Evolutionary conservation across 2,113 vertebrate genomes (phyloP), one percentile per base, ranked within the genome.

Genomic region (Speoplatyrhinus poulsoni): DNA sequence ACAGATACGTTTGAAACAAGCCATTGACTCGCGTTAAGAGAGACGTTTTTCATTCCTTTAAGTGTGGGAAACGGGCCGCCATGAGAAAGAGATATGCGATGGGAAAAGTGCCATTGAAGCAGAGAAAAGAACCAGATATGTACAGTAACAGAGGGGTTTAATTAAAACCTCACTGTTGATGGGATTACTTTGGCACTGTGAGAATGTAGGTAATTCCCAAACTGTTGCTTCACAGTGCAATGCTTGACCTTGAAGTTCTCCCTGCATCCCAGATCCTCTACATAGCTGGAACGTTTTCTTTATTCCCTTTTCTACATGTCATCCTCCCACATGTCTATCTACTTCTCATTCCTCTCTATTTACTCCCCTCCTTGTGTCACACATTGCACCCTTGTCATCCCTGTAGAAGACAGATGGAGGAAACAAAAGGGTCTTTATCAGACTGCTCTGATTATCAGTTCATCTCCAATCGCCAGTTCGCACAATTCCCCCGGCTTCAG

Each of bases 1-100:
- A 69, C 76, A 77, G 85, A 89, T 91, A 87, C 89, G 83, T 84
- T 19, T 77, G 76, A 84, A 88, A 81, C 72, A 67, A 80, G 76
- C 69, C 87, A 83, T 80, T 83, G 79, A 88, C 65, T 73, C 62
- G 8, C 59, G 59, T 74, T 76, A 16, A 78, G 79, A 75, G 77
- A 72, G 79, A 71, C 60, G 61, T 62, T 87, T 85, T 82, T 73
- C 67, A 73, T 76, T 84, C 70, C 62, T 66, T 1, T 60, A 75
- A 88, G 84, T 90, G 87, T 88, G 88, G 88, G 90, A 91, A 65
- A 55, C 32, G 36, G 47, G 32, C 6, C 33, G 19, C 41, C 61
- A 62, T 26, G 46, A 46, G 46, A 61, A 87, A 85, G 67, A 65
- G 71, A 75, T 67, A 65, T 70, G 80, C 68, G 62, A 84, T 80